Evolutionary conservation across 2,113 vertebrate species (phyloP).

Genomic region (Melanerpes aurifrons): DNA sequence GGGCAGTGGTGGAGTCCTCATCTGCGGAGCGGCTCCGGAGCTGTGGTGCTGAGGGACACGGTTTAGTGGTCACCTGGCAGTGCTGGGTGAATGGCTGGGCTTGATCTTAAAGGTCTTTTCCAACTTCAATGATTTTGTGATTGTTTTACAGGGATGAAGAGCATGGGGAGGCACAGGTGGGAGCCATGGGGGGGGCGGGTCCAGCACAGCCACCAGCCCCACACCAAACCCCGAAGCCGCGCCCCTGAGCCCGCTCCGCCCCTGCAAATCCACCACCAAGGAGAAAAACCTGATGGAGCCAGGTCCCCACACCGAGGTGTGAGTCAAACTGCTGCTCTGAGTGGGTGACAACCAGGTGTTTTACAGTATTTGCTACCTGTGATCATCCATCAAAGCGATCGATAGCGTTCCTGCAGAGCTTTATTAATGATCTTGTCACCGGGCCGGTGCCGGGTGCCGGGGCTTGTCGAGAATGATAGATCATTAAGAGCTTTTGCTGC

Average conservation of each 20-base stretch:
- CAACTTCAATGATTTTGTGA: too few species aligned
- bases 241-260: background rate
- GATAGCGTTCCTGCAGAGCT: constrained; percentile 85
- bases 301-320: rapidly evolving
- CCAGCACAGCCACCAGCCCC: background rate
- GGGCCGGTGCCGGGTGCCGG: constrained; percentile 80
- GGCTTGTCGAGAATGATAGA: constrained; percentile 91
- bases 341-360: constrained; percentile 86
- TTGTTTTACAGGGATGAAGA: background rate
- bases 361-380: constrained; percentile 90
- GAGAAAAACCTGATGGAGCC: background rate
- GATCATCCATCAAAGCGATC: constrained; percentile 91
- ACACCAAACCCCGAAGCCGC: background rate
- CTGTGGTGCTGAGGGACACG: too few species aligned
- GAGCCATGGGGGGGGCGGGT: rapidly evolving
- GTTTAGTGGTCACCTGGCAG: too few species aligned
- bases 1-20: too few species aligned
- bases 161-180: rapidly evolving
- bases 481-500: constrained; percentile 85
- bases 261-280: rapidly evolving
- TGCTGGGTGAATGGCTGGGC: too few species aligned
- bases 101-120: too few species aligned
- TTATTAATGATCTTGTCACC: constrained; percentile 95
- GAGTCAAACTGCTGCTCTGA: background rate
- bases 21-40: too few species aligned